phyloP scores from a whole-genome alignment of 2,113 vertebrate species.

The Hyaena hyaena region DNA sequence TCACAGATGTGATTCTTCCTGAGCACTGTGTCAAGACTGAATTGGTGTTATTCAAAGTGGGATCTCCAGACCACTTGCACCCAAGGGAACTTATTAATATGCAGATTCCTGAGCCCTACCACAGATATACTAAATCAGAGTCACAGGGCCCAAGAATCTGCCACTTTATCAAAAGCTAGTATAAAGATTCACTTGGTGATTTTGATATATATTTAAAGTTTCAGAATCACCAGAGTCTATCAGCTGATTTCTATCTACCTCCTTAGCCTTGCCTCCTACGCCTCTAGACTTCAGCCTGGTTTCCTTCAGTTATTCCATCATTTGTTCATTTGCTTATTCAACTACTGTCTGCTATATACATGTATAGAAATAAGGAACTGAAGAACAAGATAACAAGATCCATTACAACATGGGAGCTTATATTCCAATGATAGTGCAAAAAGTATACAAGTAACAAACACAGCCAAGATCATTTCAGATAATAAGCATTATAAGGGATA shows the following conservation, averaged over 20 bases:
- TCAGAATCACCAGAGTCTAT: not conserved
- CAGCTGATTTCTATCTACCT: not conserved
- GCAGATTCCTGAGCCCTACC: not conserved
- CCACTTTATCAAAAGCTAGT: constrained; percentile 13
- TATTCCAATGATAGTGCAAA: not conserved
- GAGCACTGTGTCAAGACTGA: not conserved
- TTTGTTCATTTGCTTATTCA: not conserved
- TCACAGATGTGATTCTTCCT: constrained; percentile 4
- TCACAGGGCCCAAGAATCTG: not conserved
- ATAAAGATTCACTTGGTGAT: constrained; percentile 10
- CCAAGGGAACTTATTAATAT: constrained; percentile 32
- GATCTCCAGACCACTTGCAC: not conserved
- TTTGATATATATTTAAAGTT: not conserved
- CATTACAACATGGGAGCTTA: not conserved
- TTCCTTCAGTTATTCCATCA: constrained; percentile 24
- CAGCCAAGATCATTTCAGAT: constrained; percentile 16
- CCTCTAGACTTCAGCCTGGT: not conserved
- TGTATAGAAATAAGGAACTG: constrained; percentile 21
- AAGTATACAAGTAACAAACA: constrained; percentile 45
- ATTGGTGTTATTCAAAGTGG: constrained; percentile 10
- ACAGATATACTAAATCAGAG: constrained; percentile 45
- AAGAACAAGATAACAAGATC: not conserved
- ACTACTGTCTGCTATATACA: not conserved
- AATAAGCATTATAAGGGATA: not conserved
- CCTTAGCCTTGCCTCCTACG: not conserved